Evolutionary conservation across 2,888 invertebrate genomes (phyloP), one percentile per base, ranked within the genome.

Genomic region (Ptychoptera contaminata): DNA sequence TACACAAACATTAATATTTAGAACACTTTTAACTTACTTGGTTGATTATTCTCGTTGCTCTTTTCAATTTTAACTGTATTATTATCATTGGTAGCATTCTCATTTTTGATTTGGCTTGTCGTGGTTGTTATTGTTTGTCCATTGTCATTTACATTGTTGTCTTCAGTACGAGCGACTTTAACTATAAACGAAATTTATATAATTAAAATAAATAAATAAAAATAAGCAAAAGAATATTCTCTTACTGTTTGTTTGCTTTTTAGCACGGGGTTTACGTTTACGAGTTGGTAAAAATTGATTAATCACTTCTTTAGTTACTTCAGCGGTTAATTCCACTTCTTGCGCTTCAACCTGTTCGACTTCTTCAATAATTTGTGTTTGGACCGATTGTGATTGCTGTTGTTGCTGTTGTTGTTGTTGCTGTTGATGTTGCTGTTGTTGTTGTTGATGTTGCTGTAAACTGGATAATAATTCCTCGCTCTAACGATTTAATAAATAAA

Each of bases 241-340:
- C 1, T 10, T 40, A 46, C 37, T 36, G 14, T 42, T 41, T 8
- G 46, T 38, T 42, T 52, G 46, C 54, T 65, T 66, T 52, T 72
- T 71, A 48, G 70, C 66, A 49, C 72, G 66, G 47, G 71, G 72
- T 56, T 71, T 73, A 44, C 70, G 67, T 51, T 72, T 67, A 31
- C 72, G 65, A 40, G 69, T 63, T 30, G 71, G 71, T 46, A 70
- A 63, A 52, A 67, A 69, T 43, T 72, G 65, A 53, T 69, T 71
- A 43, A 69, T 66, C 54, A 68, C 65, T 34, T 59, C 55, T 29
- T 61, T 49, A 51, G 67, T 51, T 55, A 65, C 64, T 51, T 65
- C 64, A 15, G 63, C 64, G 52, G 63, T 63, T 53, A 46, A 43
- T 37, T 47, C 42, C n/a, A 34, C 15, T 16, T 65, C 65, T 51